Conservation (phyloP, 2,113 vertebrate species). For the Corythaeola cristata region DNA sequence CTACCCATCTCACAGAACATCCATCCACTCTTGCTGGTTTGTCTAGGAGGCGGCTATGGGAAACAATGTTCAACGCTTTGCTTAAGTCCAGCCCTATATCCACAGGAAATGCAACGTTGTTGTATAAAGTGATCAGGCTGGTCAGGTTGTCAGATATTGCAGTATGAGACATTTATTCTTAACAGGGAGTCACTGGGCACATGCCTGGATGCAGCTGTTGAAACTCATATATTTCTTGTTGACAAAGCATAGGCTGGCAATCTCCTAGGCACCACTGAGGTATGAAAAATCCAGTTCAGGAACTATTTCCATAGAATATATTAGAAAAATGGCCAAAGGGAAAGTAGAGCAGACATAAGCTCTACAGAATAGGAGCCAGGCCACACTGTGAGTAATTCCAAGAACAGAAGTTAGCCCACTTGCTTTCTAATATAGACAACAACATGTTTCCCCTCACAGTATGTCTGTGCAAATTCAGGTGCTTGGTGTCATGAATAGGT, state of each 20-base stretch:
- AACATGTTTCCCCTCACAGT: background rate
- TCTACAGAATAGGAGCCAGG: background rate
- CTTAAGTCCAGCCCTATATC: background rate
- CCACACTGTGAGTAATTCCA: background rate
- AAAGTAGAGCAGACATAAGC: background rate
- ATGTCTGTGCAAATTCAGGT: background rate
- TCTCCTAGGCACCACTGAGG: background rate
- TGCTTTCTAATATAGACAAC: background rate
- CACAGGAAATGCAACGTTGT: background rate
- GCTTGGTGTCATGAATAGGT: background rate
- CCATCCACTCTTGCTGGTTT: background rate
- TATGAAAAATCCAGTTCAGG: background rate
- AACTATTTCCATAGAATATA: background rate
- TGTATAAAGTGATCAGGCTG: background rate
- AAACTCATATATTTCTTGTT: background rate
- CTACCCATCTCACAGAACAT: background rate
- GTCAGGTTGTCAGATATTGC: background rate
- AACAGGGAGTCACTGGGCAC: fast-evolving
- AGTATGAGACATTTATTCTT: background rate
- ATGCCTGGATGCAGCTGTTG: background rate
- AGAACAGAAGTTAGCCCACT: background rate
- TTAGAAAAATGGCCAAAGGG: background rate
- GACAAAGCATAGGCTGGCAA: background rate
- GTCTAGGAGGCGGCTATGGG: background rate
- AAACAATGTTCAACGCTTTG: background rate